Percentiles rank a stretch among this genome's conserved stretches.
phyloP scores from a whole-genome alignment of 2,888 invertebrate species.

The Elysia crispata region DNA sequence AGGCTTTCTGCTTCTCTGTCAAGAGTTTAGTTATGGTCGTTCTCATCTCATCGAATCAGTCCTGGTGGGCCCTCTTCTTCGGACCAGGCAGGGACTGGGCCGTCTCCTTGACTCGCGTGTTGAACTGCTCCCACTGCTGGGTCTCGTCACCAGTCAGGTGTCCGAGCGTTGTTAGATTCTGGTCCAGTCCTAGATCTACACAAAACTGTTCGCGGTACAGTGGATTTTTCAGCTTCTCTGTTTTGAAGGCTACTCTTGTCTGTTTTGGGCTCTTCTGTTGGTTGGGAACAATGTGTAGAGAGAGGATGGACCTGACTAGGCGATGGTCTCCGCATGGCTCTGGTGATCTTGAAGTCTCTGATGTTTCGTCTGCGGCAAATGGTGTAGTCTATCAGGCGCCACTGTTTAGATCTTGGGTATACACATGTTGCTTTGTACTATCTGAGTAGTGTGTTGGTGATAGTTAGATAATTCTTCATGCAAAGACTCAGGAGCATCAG shows the following conservation, averaged over 20 bases:
- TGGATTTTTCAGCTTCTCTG: slow-evolving; percentile 7
- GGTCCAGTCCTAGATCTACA: neutral
- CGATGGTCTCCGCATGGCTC: too few relatives aligned
- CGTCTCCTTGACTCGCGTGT: too few relatives aligned
- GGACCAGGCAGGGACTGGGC: neutral
- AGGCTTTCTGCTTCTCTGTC: slow-evolving; percentile 1
- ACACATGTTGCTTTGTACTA: too few relatives aligned
- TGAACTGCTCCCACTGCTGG: slow-evolving; percentile 19
- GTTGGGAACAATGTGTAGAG: too few relatives aligned
- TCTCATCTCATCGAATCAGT: slow-evolving; percentile 28
- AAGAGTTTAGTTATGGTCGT: neutral
- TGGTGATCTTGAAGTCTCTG: too few relatives aligned
- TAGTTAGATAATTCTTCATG: too few relatives aligned
- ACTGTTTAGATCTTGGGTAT: too few relatives aligned
- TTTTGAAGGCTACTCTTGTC: neutral
- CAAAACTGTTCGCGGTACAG: neutral
- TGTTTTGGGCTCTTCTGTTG: neutral
- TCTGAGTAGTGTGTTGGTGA: too few relatives aligned
- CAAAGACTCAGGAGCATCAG: too few relatives aligned
- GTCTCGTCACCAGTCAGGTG: neutral
- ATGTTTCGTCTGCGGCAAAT: too few relatives aligned
- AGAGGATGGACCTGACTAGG: too few relatives aligned
- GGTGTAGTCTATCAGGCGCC: too few relatives aligned
- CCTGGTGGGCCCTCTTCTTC: slow-evolving; percentile 20
- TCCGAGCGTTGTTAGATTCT: neutral